Percentiles rank a stretch among this genome's conserved stretches.
Evolutionary conservation across 2,113 vertebrate species (phyloP).

Genomic region (Chamaea fasciata): DNA sequence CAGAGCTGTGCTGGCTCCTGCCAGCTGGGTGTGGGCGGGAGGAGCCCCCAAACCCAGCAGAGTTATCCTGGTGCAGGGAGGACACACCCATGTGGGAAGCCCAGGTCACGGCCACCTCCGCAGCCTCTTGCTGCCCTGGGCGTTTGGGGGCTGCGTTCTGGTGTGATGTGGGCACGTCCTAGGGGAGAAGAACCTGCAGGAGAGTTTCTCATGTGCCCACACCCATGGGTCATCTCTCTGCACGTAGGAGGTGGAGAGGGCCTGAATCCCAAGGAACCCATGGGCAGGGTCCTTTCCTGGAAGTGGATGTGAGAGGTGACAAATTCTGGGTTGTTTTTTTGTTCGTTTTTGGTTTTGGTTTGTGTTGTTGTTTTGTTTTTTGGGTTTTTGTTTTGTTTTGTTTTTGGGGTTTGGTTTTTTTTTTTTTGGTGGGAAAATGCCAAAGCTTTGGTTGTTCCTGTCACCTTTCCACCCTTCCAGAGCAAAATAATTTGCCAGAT

Average conservation of each 20-base stretch:
- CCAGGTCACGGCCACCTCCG: fast-evolving
- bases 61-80: background rate
- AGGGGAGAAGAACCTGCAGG: background rate
- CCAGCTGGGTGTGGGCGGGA: background rate
- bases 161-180: background rate
- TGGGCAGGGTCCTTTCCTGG: background rate
- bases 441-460: background rate
- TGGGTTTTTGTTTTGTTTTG: background rate
- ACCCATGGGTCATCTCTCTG: background rate
- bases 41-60: background rate
- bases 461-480: background rate
- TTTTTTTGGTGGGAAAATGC: background rate
- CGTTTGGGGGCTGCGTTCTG: background rate
- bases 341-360: background rate
- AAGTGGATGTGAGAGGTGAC: background rate
- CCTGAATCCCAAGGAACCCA: background rate
- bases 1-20: background rate
- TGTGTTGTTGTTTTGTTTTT: background rate
- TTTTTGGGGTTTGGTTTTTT: too few species aligned
- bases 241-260: background rate
- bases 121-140: background rate
- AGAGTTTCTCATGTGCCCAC: background rate
- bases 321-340: background rate
- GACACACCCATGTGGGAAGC: background rate
- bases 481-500: background rate